Evolutionary conservation across 1,140 invertebrate genomes (phyloP).

Genomic region (Galendromus occidentalis): DNA sequence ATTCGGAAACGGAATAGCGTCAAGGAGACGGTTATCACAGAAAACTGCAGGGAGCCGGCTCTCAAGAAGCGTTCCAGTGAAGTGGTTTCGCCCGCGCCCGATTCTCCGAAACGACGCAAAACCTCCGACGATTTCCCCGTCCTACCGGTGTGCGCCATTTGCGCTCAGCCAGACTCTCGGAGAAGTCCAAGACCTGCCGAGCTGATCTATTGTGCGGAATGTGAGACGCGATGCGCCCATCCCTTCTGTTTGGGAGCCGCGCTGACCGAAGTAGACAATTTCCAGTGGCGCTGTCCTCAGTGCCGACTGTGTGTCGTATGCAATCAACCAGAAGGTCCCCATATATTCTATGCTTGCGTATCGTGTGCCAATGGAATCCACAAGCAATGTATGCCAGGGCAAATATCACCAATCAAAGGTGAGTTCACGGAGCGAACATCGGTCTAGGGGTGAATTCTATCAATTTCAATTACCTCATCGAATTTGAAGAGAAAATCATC

Average conservation of each 20-base stretch:
- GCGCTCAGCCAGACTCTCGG: background rate
- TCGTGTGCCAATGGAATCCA: background rate
- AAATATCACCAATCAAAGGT: conserved; percentile 2
- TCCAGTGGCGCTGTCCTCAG: conserved; percentile 4
- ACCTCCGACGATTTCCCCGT: conserved; percentile 5
- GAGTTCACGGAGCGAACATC: background rate
- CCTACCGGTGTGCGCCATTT: background rate
- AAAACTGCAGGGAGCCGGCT: background rate
- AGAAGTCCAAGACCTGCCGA: background rate
- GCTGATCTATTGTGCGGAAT: conserved; percentile 2
- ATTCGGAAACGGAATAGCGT: background rate
- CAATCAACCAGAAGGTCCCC: conserved; percentile 3
- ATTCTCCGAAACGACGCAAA: background rate
- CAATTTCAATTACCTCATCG: background rate
- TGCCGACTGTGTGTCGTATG: conserved; percentile 1
- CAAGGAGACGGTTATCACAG: background rate
- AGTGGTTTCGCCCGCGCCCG: background rate
- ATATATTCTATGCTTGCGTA: background rate
- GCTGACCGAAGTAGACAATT: background rate
- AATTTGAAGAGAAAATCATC: background rate
- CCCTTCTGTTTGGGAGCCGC: background rate
- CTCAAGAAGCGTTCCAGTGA: background rate
- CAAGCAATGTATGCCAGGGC: conserved; percentile 2
- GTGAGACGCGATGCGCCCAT: background rate
- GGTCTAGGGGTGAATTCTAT: background rate